Base-by-base conservation (phyloP, 2,113 vertebrate genomes). In the Peromyscus polionotus region DNA sequence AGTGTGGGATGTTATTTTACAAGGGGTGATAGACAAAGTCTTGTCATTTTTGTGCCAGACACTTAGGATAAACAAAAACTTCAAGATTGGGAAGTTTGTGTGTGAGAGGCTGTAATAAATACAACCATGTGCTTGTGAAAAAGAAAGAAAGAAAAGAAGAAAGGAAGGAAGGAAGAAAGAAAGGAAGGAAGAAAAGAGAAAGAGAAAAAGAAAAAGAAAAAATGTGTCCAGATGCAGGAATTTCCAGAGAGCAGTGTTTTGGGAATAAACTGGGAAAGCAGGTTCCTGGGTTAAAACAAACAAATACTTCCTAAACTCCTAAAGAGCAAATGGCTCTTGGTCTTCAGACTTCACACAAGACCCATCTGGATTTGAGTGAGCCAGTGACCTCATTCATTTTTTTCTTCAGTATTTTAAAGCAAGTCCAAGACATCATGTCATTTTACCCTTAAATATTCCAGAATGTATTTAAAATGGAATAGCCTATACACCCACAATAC, bases 371-470 rank as follows among this genome's bases (percentile, higher is more conserved):
- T 92, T 96, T 83, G 24, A 81, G 45, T 28, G n/a, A 76, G 48
- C 5, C n/a, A 77, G 42, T 94, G 83, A 51, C 2, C 28, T 8
- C 9, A 28, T 61, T 63, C 45, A 17, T 5, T 5, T 88, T 81
- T 85, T 73, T 76, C 51, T 95, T 73, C 22, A 92, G 79, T 79
- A 85, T 79, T 95, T 90, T 79, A 92, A 97, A 88, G 75, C 13
- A 92, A 95, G 65, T 70, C 10, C 4, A 83, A 95, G 75, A 75
- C 24, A 63, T 83, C 75, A 79, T 33, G 2, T 61, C 16, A 68
- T 93, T 92, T 88, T 13, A 61, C 7, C 5, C 16, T 80, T 93
- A 93, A 95, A 26, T 75, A 95, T 22, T 84, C 83, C 7, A 73
- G 20, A 2, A 3, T 68, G 17, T 12, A 77, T 54, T 57, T 39